These are phyloP conservation scores for Circaetus gallicus DNA, from an alignment of 2,113 vertebrate species.

Conservation along the genomic window DNA sequence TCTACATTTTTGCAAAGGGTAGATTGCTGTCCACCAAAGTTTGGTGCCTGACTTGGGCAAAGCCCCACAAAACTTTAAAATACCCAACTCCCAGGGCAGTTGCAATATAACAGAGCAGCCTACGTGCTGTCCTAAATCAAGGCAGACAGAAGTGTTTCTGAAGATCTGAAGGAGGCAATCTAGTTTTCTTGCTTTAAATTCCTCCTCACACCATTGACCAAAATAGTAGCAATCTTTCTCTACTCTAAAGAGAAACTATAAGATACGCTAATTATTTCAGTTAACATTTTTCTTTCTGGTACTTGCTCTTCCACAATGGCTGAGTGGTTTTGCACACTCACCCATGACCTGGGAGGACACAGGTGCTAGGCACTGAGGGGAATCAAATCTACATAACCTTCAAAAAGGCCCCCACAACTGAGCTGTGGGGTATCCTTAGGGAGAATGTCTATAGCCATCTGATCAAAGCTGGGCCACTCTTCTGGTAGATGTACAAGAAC, in stretches of 20 bases:
- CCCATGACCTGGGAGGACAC: background rate
- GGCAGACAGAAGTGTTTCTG: background rate
- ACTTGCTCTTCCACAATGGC: background rate
- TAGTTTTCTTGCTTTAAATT: background rate
- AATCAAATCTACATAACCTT: background rate
- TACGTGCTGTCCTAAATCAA: background rate
- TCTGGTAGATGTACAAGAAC: background rate
- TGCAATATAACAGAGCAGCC: background rate
- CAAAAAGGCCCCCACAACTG: background rate
- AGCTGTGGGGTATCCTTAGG: background rate
- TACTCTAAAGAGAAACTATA: background rate
- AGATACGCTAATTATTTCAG: background rate
- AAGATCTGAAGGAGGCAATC: background rate
- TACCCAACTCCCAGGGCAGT: background rate
- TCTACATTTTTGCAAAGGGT: background rate
- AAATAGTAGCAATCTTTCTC: background rate
- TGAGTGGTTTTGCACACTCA: background rate
- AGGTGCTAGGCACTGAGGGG: background rate
- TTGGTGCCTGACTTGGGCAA: background rate
- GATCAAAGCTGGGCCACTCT: background rate
- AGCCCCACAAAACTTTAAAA: background rate
- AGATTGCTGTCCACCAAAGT: background rate
- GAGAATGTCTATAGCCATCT: background rate
- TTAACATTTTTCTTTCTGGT: background rate
- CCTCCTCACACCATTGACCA: background rate